phyloP scores from a whole-genome alignment of 2,797 vertebrate genomes.

The Huso huso region DNA sequence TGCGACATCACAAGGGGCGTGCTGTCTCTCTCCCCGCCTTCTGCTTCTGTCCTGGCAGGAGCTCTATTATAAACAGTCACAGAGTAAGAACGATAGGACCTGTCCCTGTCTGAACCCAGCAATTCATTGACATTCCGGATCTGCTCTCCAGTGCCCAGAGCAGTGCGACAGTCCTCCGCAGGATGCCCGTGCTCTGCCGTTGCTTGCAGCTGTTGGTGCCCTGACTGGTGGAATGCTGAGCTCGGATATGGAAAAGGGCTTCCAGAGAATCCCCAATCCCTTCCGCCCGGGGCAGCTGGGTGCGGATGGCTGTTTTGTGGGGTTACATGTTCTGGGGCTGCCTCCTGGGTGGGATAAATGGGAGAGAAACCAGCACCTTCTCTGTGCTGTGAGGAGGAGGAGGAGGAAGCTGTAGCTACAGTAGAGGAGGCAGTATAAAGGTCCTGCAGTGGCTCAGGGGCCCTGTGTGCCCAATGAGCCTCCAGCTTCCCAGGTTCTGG shows the following conservation, averaged over 20 bases:
- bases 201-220: not conserved
- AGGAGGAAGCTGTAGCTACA: too few species aligned
- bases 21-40: not conserved
- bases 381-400: not conserved
- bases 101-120: not conserved
- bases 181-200: too few species aligned
- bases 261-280: not conserved
- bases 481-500: not conserved
- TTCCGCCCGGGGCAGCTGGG: not conserved
- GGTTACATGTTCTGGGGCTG: not conserved
- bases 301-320: not conserved
- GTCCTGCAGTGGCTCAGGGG: too few species aligned
- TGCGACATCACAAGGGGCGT: conserved; percentile 5
- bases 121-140: too few species aligned
- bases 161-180: not conserved
- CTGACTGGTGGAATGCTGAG: not conserved
- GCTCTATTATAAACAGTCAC: not conserved
- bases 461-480: not conserved
- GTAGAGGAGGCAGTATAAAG: too few species aligned
- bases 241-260: not conserved
- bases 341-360: not conserved
- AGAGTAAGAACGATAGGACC: not conserved
- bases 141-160: not conserved
- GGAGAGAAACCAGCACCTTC: not conserved
- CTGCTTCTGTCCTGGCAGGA: not conserved